Conservation (phyloP, 2,113 vertebrate genomes). For the Cyprinodon brontotheroides region DNA sequence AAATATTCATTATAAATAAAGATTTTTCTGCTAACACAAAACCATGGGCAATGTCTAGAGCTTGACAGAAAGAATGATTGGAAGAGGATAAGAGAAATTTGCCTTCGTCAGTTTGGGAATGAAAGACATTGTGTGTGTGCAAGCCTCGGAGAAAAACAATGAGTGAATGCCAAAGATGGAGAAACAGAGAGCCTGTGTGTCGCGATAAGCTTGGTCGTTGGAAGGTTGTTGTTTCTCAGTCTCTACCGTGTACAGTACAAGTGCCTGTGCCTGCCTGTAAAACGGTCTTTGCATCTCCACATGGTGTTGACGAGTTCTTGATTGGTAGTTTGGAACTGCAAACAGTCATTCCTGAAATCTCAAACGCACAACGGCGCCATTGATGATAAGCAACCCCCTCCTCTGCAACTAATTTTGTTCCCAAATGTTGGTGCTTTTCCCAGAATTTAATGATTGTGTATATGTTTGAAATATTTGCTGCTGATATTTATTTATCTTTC, state of each 20-base stretch:
- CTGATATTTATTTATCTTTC: conserved; percentile 30
- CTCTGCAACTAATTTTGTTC: conserved; percentile 17
- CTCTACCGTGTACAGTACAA: conserved; percentile 17
- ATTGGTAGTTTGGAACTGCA: conserved; percentile 37
- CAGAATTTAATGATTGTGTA: conserved; percentile 14
- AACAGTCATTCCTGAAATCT: conserved; percentile 46
- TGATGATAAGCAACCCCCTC: conserved; percentile 21
- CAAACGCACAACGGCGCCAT: conserved; percentile 41
- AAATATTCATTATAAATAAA: background rate
- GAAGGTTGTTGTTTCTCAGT: conserved; percentile 53
- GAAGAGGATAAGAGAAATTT: conserved; percentile 70
- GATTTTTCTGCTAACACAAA: conserved; percentile 35
- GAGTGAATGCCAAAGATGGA: conserved; percentile 67
- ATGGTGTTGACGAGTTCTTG: conserved; percentile 42
- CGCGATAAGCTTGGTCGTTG: conserved; percentile 73
- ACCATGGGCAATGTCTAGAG: conserved; percentile 38
- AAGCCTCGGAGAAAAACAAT: conserved; percentile 28
- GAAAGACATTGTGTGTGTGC: conserved; percentile 51
- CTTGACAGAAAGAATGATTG: conserved; percentile 60
- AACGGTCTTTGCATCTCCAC: conserved; percentile 29
- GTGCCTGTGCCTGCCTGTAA: conserved; percentile 20
- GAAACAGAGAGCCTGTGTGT: conserved; percentile 69
- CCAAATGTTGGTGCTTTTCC: conserved; percentile 15
- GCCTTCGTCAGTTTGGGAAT: conserved; percentile 62
- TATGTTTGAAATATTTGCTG: conserved; percentile 18